phyloP scores from a whole-genome alignment of 2,113 vertebrate genomes.

The Planiliza haematocheilus region DNA sequence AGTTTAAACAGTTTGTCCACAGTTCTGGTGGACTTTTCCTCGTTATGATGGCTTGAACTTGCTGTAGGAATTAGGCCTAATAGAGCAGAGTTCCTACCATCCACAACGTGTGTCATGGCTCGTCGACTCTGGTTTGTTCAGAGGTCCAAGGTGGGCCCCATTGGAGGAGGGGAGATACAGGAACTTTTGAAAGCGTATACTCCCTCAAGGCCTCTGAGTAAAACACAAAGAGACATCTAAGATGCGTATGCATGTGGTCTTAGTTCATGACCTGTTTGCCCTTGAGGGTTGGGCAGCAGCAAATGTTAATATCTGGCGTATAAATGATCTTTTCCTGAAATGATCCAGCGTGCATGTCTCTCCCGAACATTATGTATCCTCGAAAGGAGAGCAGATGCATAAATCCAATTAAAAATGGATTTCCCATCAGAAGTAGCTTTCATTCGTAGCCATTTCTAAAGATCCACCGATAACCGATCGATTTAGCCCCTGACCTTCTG shows the following conservation, averaged over 20 bases:
- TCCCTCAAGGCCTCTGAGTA: conserved; percentile 45
- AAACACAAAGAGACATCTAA: conserved; percentile 23
- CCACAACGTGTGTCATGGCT: conserved; percentile 34
- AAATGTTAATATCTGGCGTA: conserved; percentile 30
- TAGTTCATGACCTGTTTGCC: conserved; percentile 24
- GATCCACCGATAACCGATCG: conserved; percentile 63
- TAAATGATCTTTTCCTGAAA: conserved; percentile 16
- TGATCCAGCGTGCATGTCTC: neutral
- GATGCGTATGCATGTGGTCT: conserved; percentile 18
- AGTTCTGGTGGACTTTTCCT: neutral
- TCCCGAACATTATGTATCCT: neutral
- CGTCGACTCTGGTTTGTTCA: conserved; percentile 40
- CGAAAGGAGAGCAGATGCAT: conserved; percentile 49
- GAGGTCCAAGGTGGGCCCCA: conserved; percentile 42
- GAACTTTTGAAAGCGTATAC: conserved; percentile 42
- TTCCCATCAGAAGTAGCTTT: conserved; percentile 68
- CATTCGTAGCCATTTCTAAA: conserved; percentile 50
- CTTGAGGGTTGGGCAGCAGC: conserved; percentile 15
- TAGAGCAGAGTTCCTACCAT: conserved; percentile 26
- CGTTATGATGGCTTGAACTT: conserved; percentile 7
- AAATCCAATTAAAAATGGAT: conserved; percentile 71
- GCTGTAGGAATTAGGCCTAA: neutral
- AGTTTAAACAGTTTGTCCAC: neutral
- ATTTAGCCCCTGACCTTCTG: conserved; percentile 52
- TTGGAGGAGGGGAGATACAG: conserved; percentile 34